Evolutionary conservation across 1,140 invertebrate species (phyloP), one percentile per base, ranked within the genome.

Genomic region (Popillia japonica): DNA sequence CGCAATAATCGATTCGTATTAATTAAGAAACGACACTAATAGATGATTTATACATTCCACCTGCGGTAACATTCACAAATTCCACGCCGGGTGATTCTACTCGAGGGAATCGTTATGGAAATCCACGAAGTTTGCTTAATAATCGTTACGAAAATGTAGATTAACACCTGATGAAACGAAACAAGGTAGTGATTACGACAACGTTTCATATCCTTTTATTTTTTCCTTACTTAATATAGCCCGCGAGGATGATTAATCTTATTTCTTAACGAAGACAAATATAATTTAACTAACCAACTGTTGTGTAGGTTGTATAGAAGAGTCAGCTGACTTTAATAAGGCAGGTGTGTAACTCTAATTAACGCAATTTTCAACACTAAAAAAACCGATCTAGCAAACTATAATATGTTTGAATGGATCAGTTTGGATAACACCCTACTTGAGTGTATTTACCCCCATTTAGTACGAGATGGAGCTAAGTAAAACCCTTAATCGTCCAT

Each of bases 401-500:
- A n/a, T n/a, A n/a, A n/a, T n/a, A n/a, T n/a, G n/a, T n/a, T n/a
- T n/a, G n/a, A n/a, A n/a, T n/a, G n/a, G n/a, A n/a, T n/a, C n/a
- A n/a, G n/a, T n/a, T n/a, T n/a, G n/a, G n/a, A n/a, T n/a, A n/a
- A n/a, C n/a, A n/a, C n/a, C n/a, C n/a, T n/a, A n/a, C n/a, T n/a
- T n/a, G n/a, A n/a, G n/a, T n/a, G n/a, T n/a, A n/a, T n/a, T n/a
- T n/a, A n/a, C n/a, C n/a, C n/a, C n/a, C n/a, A n/a, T n/a, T n/a
- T n/a, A n/a, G n/a, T n/a, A n/a, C n/a, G n/a, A 34, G 27, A 34
- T 34, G 27, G 27, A 34, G 27, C 48, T 17, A 55, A 55, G 48
- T 55, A 68, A 34, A 68, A 68, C 61, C 61, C 61, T 34, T 27
- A 68, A 68, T 68, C 61, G 20, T 68, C 61, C 61, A 68, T 68